Evolutionary conservation across 2,888 invertebrate genomes (phyloP).

Genomic region (Acleris cristana): DNA sequence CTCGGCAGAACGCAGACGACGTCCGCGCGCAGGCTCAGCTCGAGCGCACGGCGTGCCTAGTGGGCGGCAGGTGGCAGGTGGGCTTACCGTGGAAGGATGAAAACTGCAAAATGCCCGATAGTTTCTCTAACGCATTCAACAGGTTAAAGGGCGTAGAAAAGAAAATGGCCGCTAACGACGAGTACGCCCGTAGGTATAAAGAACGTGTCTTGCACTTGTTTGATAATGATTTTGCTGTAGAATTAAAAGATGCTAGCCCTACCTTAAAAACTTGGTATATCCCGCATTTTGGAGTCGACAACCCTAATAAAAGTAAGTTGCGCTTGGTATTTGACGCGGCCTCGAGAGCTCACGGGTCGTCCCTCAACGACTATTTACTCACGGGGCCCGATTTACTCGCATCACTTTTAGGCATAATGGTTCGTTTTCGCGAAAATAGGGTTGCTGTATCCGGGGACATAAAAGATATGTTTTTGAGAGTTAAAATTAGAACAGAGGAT

Average conservation of each 20-base stretch:
- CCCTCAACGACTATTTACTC: no score
- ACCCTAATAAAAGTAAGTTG: slow-evolving; percentile 44
- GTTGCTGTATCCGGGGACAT: slow-evolving; percentile 53
- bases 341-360: slow-evolving; percentile 30
- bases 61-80: no score
- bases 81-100: no score
- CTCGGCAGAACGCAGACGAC: slow-evolving; percentile 37
- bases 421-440: slow-evolving; percentile 53
- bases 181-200: slow-evolving; percentile 36
- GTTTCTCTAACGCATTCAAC: no score
- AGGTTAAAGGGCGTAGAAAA: slow-evolving; percentile 41
- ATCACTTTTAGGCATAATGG: slow-evolving; percentile 52
- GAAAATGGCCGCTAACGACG: slow-evolving; percentile 39
- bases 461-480: no score
- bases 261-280: slow-evolving; percentile 42
- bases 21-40: no score
- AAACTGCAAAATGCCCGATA: no score
- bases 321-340: slow-evolving; percentile 44
- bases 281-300: slow-evolving; percentile 46
- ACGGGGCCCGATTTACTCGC: slow-evolving; percentile 43
- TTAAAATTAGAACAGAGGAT: no score
- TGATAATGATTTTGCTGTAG: slow-evolving; percentile 40
- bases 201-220: slow-evolving; percentile 43
- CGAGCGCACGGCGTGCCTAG: no score
- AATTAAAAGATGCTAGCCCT: slow-evolving; percentile 6